Percentiles rank a stretch among this genome's conserved stretches.
Conservation (phyloP, 2,113 vertebrate genomes). For the Leucopsar rothschildi region DNA sequence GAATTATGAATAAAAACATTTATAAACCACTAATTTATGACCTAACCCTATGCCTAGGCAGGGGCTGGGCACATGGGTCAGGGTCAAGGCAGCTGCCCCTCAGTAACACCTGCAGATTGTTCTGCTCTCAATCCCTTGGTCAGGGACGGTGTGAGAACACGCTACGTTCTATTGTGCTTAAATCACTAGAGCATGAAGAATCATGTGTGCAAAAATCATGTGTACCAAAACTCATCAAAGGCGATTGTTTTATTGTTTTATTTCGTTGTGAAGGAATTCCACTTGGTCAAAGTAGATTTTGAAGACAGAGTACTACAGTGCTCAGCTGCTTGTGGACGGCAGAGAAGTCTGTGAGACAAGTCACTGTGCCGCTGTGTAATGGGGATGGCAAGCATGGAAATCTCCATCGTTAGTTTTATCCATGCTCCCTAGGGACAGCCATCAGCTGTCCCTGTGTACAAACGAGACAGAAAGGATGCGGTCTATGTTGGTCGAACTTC, state of each 20-base stretch:
- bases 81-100: accelerated
- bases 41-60: neutral
- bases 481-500: neutral
- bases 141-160: accelerated
- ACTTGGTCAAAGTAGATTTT: neutral
- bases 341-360: neutral
- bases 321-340: neutral
- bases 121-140: neutral
- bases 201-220: neutral
- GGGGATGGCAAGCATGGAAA: neutral
- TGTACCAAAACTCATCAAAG: neutral
- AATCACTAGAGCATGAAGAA: neutral
- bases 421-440: neutral
- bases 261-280: neutral
- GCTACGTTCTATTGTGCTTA: accelerated
- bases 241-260: neutral
- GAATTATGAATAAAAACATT: neutral
- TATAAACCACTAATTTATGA: neutral
- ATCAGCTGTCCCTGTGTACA: neutral
- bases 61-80: neutral
- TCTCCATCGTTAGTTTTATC: neutral
- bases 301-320: neutral
- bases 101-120: neutral
- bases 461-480: neutral
- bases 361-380: accelerated